Base-by-base conservation (phyloP, 1,140 invertebrate genomes). In the Schlechtendalia chinensis region DNA sequence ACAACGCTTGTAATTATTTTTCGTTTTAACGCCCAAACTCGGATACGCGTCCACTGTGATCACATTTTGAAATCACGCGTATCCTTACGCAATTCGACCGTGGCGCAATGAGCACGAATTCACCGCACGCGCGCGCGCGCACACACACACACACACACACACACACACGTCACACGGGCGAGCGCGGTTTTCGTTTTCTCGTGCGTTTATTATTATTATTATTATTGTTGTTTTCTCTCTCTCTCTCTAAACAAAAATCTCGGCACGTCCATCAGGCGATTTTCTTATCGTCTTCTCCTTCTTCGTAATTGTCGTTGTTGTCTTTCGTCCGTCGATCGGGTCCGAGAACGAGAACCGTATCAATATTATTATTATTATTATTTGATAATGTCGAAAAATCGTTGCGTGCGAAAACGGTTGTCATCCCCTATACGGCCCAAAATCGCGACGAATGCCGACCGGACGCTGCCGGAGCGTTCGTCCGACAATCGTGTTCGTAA, bases 11-110 rank as follows among this genome's bases (percentile, higher is more conserved):
- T 47, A 72, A 72, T 72, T 72, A 72, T 72, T 72, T n/a, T 72
- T 72, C 69, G 27, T 72, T 72, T 71, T 72, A 72, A 72, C 69
- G 69, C 69, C 69, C 69, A 72, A 72, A 54, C 69, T 72, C 69
- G 50, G n/a, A 72, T 54, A 32, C 54, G 47, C 54, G 54, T 72
- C 69, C 69, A 54, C 47, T 72, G 29, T 54, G 54, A 72, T 72
- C 54, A 72, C 69, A 0, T 72, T 72, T 72, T 72, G 69, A 72
- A 72, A 72, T 72, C 69, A 24, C 69, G 17, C 45, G 29, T 50
- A 29, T 24, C 39, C 59, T 63, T 65, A 67, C 77, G 77, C 45
- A 67, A 80, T 32, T 32, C 22, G 22, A 8, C 39, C 32, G 59
- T 75, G 72, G 32, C 54, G 72, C 32, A 75, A 75, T 58, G 6